Evolutionary conservation across 1,140 invertebrate species (phyloP).

Genomic region (Drosophila takahashii): DNA sequence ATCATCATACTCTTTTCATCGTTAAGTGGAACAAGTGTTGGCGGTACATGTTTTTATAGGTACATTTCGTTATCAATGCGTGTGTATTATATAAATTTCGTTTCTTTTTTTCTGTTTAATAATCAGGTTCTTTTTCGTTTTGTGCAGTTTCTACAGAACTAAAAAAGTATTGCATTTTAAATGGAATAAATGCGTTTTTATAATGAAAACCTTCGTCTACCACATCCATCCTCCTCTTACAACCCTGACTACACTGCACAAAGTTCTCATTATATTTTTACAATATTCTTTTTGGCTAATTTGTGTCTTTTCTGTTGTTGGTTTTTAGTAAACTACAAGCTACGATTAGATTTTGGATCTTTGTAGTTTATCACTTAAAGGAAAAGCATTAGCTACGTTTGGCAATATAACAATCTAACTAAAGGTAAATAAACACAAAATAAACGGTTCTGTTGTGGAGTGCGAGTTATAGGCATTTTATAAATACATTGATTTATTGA

Average conservation of each 20-base stretch:
- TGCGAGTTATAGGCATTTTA: neutral
- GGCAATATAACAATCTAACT: constrained; percentile 36
- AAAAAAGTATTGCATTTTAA: constrained; percentile 72
- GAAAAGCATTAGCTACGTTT: constrained; percentile 56
- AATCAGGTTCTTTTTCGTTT: constrained; percentile 13
- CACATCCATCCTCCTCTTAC: constrained; percentile 5
- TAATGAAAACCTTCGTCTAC: constrained; percentile 53
- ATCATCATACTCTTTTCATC: constrained; percentile 79
- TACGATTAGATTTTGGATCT: constrained; percentile 34
- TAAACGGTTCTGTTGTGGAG: constrained; percentile 22
- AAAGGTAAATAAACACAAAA: constrained; percentile 31
- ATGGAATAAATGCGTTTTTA: constrained; percentile 76
- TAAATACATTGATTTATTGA: no score
- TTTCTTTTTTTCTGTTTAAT: constrained; percentile 48
- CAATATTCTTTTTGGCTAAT: constrained; percentile 11
- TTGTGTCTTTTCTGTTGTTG: constrained; percentile 20
- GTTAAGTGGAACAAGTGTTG: constrained; percentile 75
- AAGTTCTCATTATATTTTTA: constrained; percentile 6
- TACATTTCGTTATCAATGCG: constrained; percentile 43
- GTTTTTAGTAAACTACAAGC: constrained; percentile 49
- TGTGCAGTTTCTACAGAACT: constrained; percentile 48
- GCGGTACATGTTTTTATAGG: constrained; percentile 63
- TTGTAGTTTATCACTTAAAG: constrained; percentile 20
- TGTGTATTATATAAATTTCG: constrained; percentile 22
- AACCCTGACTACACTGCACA: constrained; percentile 29